Evolutionary conservation across 2,888 invertebrate species (phyloP).

Genomic region (Chymomyza fuscimana): DNA sequence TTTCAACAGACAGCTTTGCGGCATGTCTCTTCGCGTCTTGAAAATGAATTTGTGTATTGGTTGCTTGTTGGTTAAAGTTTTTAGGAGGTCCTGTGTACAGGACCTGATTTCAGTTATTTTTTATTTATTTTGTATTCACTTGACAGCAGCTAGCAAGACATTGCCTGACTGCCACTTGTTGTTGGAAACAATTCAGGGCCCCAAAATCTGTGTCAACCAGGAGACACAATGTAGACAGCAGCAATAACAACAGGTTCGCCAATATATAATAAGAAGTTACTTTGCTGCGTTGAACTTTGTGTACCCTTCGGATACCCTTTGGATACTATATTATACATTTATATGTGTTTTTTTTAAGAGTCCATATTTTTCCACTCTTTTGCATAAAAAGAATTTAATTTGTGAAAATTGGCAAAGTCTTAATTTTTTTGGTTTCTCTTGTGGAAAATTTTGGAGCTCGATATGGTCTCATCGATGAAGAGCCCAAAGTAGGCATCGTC

Average conservation of each 20-base stretch:
- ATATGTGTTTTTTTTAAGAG: too few relatives aligned
- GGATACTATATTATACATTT: too few relatives aligned
- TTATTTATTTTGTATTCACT: background rate
- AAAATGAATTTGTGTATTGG: slow-evolving; percentile 17
- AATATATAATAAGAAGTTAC: background rate
- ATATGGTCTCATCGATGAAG: too few relatives aligned
- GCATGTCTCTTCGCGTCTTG: slow-evolving; percentile 35
- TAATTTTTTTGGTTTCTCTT: too few relatives aligned
- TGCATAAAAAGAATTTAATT: too few relatives aligned
- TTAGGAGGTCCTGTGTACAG: slow-evolving; percentile 1
- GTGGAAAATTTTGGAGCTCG: too few relatives aligned
- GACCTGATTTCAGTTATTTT: background rate
- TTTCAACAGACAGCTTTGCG: slow-evolving; percentile 54
- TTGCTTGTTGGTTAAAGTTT: background rate
- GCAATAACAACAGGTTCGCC: background rate
- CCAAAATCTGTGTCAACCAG: background rate
- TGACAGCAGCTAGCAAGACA: slow-evolving; percentile 2
- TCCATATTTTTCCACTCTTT: too few relatives aligned
- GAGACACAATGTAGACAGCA: background rate
- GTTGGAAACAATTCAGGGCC: background rate
- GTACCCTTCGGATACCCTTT: too few relatives aligned
- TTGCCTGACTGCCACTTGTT: slow-evolving; percentile 1
- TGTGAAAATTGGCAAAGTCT: too few relatives aligned
- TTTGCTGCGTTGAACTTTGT: too few relatives aligned
- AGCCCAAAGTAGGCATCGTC: too few relatives aligned